Evolutionary conservation across 2,888 invertebrate species (phyloP).

Genomic region (Noctua janthe): DNA sequence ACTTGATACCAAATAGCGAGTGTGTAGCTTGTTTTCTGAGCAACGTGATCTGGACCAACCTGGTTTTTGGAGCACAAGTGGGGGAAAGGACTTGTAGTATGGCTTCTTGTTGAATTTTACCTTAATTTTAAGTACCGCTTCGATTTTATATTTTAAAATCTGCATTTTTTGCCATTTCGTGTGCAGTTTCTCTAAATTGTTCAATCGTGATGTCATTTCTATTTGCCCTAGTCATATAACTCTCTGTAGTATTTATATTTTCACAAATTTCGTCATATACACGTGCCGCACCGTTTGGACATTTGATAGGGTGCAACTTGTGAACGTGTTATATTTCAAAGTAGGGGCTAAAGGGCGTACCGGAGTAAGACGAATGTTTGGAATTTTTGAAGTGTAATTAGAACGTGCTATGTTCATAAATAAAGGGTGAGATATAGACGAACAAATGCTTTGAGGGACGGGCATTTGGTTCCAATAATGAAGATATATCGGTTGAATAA

Average conservation of each 20-base stretch:
- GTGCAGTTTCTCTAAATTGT: constrained; percentile 26
- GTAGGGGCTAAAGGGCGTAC: constrained; percentile 2
- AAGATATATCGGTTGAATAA: not conserved
- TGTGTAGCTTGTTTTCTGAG: constrained; percentile 67
- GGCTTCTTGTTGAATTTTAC: constrained; percentile 9
- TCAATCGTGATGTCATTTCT: constrained; percentile 17
- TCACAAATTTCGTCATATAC: constrained; percentile 4
- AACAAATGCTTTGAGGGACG: not conserved
- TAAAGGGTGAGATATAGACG: constrained; percentile 5
- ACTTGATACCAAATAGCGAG: constrained; percentile 75
- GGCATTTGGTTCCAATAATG: not conserved
- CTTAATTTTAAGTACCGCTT: constrained; percentile 6
- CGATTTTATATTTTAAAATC: not conserved
- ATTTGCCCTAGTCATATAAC: not conserved
- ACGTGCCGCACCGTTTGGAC: constrained; percentile 14
- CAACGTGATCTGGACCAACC: constrained; percentile 60
- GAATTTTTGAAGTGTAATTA: constrained; percentile 34
- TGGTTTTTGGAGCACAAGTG: constrained; percentile 48
- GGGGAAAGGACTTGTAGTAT: constrained; percentile 26
- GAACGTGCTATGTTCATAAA: constrained; percentile 11
- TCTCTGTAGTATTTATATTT: not conserved
- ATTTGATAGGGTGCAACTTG: constrained; percentile 36
- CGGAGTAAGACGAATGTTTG: constrained; percentile 19
- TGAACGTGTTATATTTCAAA: constrained; percentile 34
- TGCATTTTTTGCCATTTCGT: not conserved